Conservation (phyloP, 2,888 invertebrate species). For the Nebria brevicollis region DNA sequence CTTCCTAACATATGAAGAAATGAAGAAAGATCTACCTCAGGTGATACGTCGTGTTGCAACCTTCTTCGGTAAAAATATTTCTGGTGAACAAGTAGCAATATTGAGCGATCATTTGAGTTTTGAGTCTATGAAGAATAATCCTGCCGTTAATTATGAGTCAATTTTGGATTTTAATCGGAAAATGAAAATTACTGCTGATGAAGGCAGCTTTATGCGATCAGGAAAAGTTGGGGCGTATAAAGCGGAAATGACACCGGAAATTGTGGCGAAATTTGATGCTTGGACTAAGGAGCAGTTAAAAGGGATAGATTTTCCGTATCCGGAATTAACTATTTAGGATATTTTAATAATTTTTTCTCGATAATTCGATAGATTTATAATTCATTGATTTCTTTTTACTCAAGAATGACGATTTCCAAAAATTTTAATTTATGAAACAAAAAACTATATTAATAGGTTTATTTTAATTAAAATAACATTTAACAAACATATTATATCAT, state of each 20-base stretch:
- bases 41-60: conserved; percentile 53
- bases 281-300: conserved; percentile 73
- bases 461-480: no score
- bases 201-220: conserved; percentile 63
- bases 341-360: background rate
- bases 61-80: conserved; percentile 54
- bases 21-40: conserved; percentile 53
- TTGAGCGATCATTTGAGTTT: conserved; percentile 56
- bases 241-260: conserved; percentile 73
- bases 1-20: conserved; percentile 58
- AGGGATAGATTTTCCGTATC: conserved; percentile 64
- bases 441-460: no score
- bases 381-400: no score
- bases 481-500: no score
- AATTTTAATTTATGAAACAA: no score
- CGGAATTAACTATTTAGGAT: conserved; percentile 12
- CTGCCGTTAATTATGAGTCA: conserved; percentile 67
- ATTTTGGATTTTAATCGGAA: conserved; percentile 58
- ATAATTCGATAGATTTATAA: no score
- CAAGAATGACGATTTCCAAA: no score
- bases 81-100: conserved; percentile 51
- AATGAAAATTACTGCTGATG: conserved; percentile 56
- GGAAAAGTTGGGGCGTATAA: conserved; percentile 62
- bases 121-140: conserved; percentile 67
- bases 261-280: conserved; percentile 76